Conservation (phyloP, 2,888 invertebrate species). For the Hedya salicella region DNA sequence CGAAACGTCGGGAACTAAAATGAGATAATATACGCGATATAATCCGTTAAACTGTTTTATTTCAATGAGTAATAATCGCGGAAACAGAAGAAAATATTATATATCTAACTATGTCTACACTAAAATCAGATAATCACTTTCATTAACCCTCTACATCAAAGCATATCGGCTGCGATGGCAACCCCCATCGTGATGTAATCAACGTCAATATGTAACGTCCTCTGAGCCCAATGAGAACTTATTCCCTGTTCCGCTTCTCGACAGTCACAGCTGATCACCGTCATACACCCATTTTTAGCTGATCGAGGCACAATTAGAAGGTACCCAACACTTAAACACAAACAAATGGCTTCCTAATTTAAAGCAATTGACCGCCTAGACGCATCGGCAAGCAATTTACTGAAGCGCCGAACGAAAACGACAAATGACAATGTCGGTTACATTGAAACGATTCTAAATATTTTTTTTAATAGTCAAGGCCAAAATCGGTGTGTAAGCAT, state of each 20-base stretch:
- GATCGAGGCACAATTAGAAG: conserved; percentile 61
- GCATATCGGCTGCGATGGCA: neutral
- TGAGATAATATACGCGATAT: no score
- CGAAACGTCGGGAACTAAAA: no score
- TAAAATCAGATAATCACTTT: neutral
- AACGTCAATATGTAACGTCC: conserved; percentile 8
- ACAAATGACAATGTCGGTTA: conserved; percentile 17
- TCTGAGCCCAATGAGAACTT: conserved; percentile 39
- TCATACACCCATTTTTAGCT: conserved; percentile 45
- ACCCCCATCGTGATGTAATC: neutral
- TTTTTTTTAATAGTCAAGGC: conserved; percentile 20
- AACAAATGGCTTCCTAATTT: conserved; percentile 77
- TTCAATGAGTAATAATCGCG: no score
- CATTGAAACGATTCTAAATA: conserved; percentile 11
- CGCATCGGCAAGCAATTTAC: conserved; percentile 55
- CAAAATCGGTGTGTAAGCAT: conserved; percentile 1
- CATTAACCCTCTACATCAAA: neutral
- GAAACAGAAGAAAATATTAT: no score
- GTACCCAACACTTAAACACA: conserved; percentile 62
- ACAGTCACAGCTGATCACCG: conserved; percentile 49
- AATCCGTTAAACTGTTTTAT: no score
- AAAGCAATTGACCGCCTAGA: conserved; percentile 67
- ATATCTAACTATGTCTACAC: no score
- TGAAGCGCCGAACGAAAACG: conserved; percentile 34
- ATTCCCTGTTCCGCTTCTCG: conserved; percentile 45